Conservation (phyloP, 2,888 invertebrate genomes). For the Esperia sulphurella region DNA sequence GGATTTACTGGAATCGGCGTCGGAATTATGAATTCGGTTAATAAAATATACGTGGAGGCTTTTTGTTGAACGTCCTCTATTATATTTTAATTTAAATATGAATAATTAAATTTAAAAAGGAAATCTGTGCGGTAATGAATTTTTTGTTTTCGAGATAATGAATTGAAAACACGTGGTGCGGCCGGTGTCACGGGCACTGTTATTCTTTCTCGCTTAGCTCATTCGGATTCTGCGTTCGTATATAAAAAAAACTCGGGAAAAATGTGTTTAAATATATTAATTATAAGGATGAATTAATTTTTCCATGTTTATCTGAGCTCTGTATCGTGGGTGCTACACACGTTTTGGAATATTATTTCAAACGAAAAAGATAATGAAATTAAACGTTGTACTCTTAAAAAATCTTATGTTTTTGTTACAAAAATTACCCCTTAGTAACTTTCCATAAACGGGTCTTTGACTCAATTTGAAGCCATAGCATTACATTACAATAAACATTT, state of each 20-base stretch:
- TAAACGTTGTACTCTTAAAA: background rate
- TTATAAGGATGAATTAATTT: slow-evolving; percentile 61
- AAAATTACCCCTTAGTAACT: too few species aligned
- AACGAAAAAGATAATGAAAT: background rate
- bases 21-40: slow-evolving; percentile 78
- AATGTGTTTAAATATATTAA: slow-evolving; percentile 67
- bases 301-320: slow-evolving; percentile 57
- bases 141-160: slow-evolving; percentile 79
- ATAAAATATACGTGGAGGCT: slow-evolving; percentile 77
- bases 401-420: too few species aligned
- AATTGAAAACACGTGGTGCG: slow-evolving; percentile 74
- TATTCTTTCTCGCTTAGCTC: slow-evolving; percentile 67
- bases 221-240: slow-evolving; percentile 68
- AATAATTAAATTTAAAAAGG: slow-evolving; percentile 78
- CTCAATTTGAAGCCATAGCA: too few species aligned
- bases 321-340: slow-evolving; percentile 39
- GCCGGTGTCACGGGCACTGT: slow-evolving; percentile 55
- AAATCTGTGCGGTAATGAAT: slow-evolving; percentile 77
- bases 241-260: slow-evolving; percentile 47
- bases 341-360: slow-evolving; percentile 22
- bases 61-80: slow-evolving; percentile 68
- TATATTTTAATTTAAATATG: slow-evolving; percentile 80
- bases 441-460: too few species aligned
- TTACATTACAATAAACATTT: too few species aligned
- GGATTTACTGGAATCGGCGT: slow-evolving; percentile 72